Percentiles rank a stretch among this genome's conserved stretches.
Conservation (phyloP, 2,797 vertebrate species). For the Saxicola maurus region DNA sequence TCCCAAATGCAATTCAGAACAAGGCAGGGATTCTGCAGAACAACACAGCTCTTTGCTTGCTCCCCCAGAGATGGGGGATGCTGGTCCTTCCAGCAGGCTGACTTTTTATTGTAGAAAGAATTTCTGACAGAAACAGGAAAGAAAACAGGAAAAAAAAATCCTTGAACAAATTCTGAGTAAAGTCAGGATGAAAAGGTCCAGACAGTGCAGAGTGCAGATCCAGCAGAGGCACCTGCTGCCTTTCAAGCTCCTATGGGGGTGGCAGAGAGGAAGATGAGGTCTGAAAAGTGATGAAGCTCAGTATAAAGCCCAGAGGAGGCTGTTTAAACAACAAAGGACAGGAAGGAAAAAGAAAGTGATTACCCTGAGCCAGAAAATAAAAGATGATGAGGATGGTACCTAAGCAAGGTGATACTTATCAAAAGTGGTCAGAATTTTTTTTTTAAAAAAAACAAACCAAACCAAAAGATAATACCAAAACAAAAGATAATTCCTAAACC, state of each 20-base stretch:
- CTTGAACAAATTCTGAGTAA: background rate
- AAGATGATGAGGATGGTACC: background rate
- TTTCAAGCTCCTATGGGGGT: background rate
- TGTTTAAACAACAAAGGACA: background rate
- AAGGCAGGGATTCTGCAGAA: background rate
- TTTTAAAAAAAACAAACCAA: too few species aligned
- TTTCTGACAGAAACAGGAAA: background rate
- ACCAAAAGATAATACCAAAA: background rate
- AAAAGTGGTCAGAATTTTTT: background rate
- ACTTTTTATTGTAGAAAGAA: background rate
- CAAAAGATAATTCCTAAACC: background rate
- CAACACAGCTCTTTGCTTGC: background rate
- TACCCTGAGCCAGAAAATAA: background rate
- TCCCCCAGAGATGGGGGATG: background rate
- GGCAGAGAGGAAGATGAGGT: background rate
- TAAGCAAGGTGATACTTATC: background rate
- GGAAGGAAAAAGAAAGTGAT: background rate
- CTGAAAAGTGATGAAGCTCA: background rate
- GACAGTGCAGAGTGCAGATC: fast-evolving
- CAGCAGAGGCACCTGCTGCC: background rate
- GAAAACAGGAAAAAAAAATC: background rate
- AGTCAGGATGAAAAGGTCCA: background rate
- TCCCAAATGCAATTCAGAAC: background rate
- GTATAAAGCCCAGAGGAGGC: background rate
- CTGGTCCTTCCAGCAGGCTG: background rate